phyloP scores from a whole-genome alignment of 2,113 vertebrate genomes.

The Petrocephalus microphthalmus region DNA sequence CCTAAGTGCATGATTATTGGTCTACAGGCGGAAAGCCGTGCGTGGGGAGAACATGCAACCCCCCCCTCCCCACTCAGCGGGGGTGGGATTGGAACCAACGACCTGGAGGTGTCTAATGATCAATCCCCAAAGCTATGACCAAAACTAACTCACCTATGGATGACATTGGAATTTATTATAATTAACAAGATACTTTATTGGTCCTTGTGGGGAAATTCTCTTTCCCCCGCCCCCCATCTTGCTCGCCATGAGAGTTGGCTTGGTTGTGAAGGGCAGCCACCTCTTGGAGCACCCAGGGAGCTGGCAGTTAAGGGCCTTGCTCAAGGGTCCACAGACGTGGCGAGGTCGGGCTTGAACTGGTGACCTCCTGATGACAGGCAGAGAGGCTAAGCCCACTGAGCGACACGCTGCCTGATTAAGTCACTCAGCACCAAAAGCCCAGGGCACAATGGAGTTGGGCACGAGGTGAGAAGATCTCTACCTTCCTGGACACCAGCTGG shows the following conservation, averaged over 20 bases:
- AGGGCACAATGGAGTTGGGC: background rate
- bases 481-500: slow-evolving; percentile 90
- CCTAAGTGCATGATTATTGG: background rate
- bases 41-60: background rate
- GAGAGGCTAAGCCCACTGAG: too few relatives aligned
- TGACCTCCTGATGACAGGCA: too few relatives aligned
- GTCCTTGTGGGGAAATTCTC: too few relatives aligned
- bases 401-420: background rate
- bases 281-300: too few relatives aligned
- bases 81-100: background rate
- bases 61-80: background rate
- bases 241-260: too few relatives aligned
- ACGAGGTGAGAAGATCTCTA: slow-evolving; percentile 35
- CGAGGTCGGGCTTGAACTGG: too few relatives aligned
- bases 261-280: too few relatives aligned
- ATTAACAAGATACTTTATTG: too few relatives aligned
- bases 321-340: too few relatives aligned
- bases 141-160: background rate
- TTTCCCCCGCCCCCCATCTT: too few relatives aligned
- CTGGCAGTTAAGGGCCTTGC: too few relatives aligned
- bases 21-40: background rate
- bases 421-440: background rate
- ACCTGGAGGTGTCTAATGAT: background rate
- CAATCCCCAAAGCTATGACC: background rate
- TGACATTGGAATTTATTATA: background rate